Base-by-base conservation (phyloP, 2,888 invertebrate genomes). In the Nomada flava region DNA sequence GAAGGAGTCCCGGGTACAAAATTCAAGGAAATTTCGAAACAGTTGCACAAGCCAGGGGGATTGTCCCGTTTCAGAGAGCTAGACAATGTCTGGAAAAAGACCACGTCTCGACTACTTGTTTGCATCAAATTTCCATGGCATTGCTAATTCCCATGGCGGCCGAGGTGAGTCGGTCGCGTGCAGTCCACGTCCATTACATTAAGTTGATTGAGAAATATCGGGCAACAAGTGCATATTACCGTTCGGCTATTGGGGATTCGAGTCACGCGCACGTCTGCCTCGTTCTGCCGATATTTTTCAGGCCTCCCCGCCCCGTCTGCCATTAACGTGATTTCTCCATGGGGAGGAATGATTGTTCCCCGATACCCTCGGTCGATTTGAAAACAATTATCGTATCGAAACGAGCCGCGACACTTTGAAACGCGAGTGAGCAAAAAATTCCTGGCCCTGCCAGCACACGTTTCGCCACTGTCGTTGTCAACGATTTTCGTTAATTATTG, bases 171-270 rank as follows among this genome's bases (percentile, higher is more conserved):
- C 59, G 64, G 18, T 36, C 60, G 67, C 62, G 74, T 23, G 23
- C 10, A 55, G 18, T 18, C 74, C 77, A 44, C 47, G 78, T 76
- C 79, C 64, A 79, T 82, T 82, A 72, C 77, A 64, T 82, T 78
- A 82, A 64, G 70, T 74, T 50, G 77, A 82, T 78, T 68, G 80
- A 82, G 71, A 83, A 82, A 75, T 67, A 73, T 76, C 76, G 73
- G 73, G 80, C 79, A 82, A 82, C 82, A 76, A 82, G 76, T 76
- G 81, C 81, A 65, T 67, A 72, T 76, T 73, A 74, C 60, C 70
- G 57, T 68, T 64, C 57, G 71, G 13, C 82, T 68, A 82, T 73
- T 72, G 82, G 71, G 76, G 5, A 71, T 75, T 75, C 67, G 82
- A 50, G 63, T 71, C 70, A 44, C 65, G 70, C 50, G 26, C 44